Evolutionary conservation across 2,888 invertebrate species (phyloP).

Genomic region (Villa cingulata): DNA sequence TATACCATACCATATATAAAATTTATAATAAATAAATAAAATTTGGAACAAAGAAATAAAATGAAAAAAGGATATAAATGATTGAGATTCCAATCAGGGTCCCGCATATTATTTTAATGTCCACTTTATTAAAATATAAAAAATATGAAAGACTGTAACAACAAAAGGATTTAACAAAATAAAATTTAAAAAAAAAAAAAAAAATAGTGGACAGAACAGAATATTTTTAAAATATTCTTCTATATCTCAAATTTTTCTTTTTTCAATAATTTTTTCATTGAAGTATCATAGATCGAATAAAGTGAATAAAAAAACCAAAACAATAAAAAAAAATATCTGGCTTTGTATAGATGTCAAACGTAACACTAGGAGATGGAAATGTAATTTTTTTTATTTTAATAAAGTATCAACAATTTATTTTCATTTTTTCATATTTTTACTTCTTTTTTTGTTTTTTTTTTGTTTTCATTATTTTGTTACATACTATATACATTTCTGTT

Average conservation of each 20-base stretch:
- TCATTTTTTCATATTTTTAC: no score
- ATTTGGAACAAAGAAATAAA: neutral
- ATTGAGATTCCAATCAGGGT: neutral
- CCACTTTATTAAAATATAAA: constrained; percentile 2
- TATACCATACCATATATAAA: no score
- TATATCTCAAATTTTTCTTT: neutral
- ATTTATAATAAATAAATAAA: neutral
- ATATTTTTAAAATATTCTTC: neutral
- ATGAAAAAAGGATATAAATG: neutral
- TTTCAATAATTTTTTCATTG: constrained; percentile 4
- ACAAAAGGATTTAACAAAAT: constrained; percentile 6
- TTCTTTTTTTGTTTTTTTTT: no score
- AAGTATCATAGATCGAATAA: constrained; percentile 7
- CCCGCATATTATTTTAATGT: constrained; percentile 9
- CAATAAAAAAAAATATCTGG: no score
- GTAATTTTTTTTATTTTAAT: no score
- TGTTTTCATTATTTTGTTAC: no score
- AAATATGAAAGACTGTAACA: constrained; percentile 1
- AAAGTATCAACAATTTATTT: no score
- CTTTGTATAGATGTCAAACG: constrained; percentile 1
- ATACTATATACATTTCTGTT: no score
- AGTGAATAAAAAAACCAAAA: no score
- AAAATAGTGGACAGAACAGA: neutral
- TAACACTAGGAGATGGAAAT: constrained; percentile 5
- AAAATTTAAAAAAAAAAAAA: neutral